Base-by-base conservation (phyloP, 2,797 vertebrate species). In the Clarias laeviceps region DNA sequence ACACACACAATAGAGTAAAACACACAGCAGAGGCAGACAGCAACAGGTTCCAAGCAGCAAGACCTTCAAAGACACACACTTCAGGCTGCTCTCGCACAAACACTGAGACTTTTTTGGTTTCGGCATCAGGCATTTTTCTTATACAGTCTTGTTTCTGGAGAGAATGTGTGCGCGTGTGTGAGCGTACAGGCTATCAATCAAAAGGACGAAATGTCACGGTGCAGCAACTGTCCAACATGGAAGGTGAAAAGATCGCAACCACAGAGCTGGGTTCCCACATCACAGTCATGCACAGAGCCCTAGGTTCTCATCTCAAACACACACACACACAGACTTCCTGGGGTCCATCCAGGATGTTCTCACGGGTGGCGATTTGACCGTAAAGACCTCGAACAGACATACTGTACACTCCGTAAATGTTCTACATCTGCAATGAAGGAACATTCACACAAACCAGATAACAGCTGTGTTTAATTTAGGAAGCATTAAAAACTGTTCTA, bases 181-280 rank as follows among this genome's bases (percentile, higher is more conserved):
- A 45, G 40, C n/a, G 40, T 50, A 15, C 29, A 4, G 45, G 50
- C n/a, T 0, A 29, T 74, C 72, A 74, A 29, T 74, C 72, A 56
- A 20, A n/a, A 74, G 72, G 12, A 77, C 74, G 22, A 59, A 59
- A 77, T 34, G 27, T 77, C 54, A 29, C 14, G 15, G 40, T 40
- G 34, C 40, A 27, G 27, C 18, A 40, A n/a, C 57, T 1, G 6
- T 9, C 57, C 32, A 40, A 40, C 77, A 64, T n/a, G 17, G 45
- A 80, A 27, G 77, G 77, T 64, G 59, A 64, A 80, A 62, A 80
- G 77, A 45, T 80, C 77, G 62, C 12, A 32, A 27, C 6, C 57
- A 45, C 24, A 18, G 18, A 56, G 80, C 27, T n/a, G 7, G 62
- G 65, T 88, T 86, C 85, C 40, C 85, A 86, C 78, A 57, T 56